Evolutionary conservation across 2,888 invertebrate genomes (phyloP), one percentile per base, ranked within the genome.

Genomic region (Ormyrus pomaceus): DNA sequence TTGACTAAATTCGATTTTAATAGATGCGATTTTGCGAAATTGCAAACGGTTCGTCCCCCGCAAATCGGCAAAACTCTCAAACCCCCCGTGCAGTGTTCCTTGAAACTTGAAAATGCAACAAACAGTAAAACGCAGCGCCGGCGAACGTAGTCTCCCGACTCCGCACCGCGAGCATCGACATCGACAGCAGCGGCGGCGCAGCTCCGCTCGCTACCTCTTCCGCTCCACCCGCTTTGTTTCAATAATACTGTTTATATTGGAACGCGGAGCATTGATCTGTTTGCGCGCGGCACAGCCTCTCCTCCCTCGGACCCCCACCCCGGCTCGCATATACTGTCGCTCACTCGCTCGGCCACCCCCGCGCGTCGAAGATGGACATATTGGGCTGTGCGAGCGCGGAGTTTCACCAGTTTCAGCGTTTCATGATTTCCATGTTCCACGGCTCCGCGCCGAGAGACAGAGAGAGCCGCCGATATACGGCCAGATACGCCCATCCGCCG

Each of bases 221-320:
- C 83, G 85, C 86, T 86, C 85, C 85, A 85, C 86, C 87, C 88
- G 89, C 89, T 90, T 90, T 90, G 90, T 90, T 90, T 90, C 90
- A 90, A 90, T 90, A 90, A 90, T 90, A 89, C 90, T 89, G 89
- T 89, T 90, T 90, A 90, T 90, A 90, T 90, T 90, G 89, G 89
- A 89, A 89, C 89, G 89, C 87, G 87, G 87, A 90, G 89, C 90
- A 90, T 90, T 90, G 90, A 90, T 90, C 90, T 90, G 90, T 90
- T 90, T 89, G 90, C 89, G 87, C 88, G 88, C 87, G 85, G 83
- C 68, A 9, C 59, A 70, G 55, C 68, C 34, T 34, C 34, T 34
- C 34, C 34, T 34, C 34, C 34, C 34, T 48, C 48, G 13, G 34
- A 13, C 83, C 84, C 82, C 84, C 76, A 77, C 83, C 82, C 79